These are phyloP conservation scores for Seira sanloemensis DNA, from an alignment of 2,888 invertebrate species.

Conservation along the genomic window DNA sequence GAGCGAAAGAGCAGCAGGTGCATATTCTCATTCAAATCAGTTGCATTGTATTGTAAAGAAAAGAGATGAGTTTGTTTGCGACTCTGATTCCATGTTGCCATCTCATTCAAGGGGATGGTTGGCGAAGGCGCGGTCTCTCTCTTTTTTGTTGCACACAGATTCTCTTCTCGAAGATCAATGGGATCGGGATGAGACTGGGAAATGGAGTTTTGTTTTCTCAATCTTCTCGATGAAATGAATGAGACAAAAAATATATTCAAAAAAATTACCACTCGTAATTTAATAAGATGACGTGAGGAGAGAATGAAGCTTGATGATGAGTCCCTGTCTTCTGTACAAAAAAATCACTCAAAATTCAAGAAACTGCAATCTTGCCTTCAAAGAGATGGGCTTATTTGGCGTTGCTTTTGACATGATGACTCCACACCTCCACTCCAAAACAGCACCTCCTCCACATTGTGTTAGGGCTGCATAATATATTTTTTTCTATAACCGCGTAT, in stretches of 20 bases:
- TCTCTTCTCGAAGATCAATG: background rate
- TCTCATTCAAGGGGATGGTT: background rate
- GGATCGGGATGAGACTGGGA: background rate
- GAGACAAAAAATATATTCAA: conserved; percentile 37
- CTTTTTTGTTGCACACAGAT: background rate
- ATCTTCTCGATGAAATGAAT: background rate
- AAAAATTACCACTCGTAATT: conserved; percentile 41
- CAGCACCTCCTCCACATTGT: background rate
- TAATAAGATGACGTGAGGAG: too few relatives aligned
- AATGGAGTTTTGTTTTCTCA: background rate
- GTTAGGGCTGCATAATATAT: background rate
- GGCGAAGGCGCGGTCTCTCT: background rate
- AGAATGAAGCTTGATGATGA: conserved; percentile 40
- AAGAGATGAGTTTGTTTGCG: conserved; percentile 19
- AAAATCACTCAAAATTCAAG: background rate
- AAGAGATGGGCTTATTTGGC: background rate
- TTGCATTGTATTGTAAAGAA: conserved; percentile 31
- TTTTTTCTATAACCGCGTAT: too few relatives aligned
- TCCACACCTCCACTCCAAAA: background rate
- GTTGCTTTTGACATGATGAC: background rate
- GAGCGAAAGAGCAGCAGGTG: conserved; percentile 12
- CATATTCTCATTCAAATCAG: conserved; percentile 57
- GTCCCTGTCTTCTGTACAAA: background rate
- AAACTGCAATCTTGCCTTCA: background rate
- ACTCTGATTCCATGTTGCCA: background rate